phyloP scores from a whole-genome alignment of 2,797 vertebrate species.

The Furcifer pardalis region DNA sequence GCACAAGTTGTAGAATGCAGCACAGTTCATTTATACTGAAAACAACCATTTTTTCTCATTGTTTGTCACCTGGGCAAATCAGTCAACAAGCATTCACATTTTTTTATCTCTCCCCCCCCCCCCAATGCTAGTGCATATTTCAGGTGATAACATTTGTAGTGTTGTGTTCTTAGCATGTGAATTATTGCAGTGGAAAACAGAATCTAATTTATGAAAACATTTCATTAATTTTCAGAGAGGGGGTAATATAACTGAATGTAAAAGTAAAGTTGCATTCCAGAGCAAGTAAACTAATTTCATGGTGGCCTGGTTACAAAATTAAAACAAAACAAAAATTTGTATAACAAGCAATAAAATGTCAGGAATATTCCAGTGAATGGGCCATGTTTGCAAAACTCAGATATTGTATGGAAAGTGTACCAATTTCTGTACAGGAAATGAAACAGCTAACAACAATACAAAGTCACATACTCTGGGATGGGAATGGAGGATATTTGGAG shows the following conservation, averaged over 20 bases:
- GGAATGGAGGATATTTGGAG: background rate
- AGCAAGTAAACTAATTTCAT: slow-evolving; percentile 49
- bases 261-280: slow-evolving; percentile 51
- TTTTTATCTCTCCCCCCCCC: slow-evolving; percentile 38
- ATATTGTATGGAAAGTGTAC: background rate
- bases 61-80: slow-evolving; percentile 8
- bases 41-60: background rate
- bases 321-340: slow-evolving; percentile 33
- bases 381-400: background rate
- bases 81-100: slow-evolving; percentile 42
- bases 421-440: too few species aligned
- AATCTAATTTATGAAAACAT: slow-evolving; percentile 58
- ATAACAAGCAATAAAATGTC: slow-evolving; percentile 19
- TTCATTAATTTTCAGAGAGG: slow-evolving; percentile 52
- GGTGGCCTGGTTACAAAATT: slow-evolving; percentile 24
- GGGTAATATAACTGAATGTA: slow-evolving; percentile 36
- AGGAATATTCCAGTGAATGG: slow-evolving; percentile 34
- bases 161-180: slow-evolving; percentile 1
- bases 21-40: background rate
- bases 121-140: slow-evolving; percentile 45
- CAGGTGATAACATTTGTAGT: slow-evolving; percentile 19
- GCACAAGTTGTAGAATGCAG: background rate
- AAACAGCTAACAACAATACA: too few species aligned
- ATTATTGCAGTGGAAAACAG: slow-evolving; percentile 53
- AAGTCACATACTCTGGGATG: too few species aligned